Evolutionary conservation across 2,888 invertebrate species (phyloP), one percentile per base, ranked within the genome.

Genomic region (Drosophila rubida): DNA sequence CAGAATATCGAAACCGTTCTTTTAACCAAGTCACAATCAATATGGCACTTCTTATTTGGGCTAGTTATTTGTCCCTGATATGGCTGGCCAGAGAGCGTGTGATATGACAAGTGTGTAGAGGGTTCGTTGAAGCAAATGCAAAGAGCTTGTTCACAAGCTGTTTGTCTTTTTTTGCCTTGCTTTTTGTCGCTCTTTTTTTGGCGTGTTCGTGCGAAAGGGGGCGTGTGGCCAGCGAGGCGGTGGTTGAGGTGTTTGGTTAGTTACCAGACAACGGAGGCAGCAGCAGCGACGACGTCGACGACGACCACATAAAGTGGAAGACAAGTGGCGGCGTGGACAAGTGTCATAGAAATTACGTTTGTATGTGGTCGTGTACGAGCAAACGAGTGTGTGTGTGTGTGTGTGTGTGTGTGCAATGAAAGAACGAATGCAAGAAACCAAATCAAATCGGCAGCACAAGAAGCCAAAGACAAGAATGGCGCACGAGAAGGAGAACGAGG

Each of bases 311-410:
- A 85, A 82, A 82, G 82, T 88, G 82, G 82, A 87, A 82, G 88
- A 87, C 82, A 88, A 82, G 88, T 82, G 81, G 86, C 83, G 75
- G 82, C 88, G 67, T 75, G 86, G 86, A 82, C 88, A 82, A 82
- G 82, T 87, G 88, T 75, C 88, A 82, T 82, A 82, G 82, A 82
- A 87, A 85, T 73, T 70, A 73, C 78, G 58, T 69, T 54, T 65
- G 62, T 75, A 22, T 68, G 44, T 74, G 48, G 32, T 25, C 19
- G 22, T 54, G 30, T 54, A 14, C 58, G 53, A n/a, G 9, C 54
- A 7, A 44, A 11, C 50, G n/a, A 32, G 32, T 44, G 27, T 44
- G 39, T 42, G 37, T 48, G 32, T 44, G 39, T 51, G 32, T 42
- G 30, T 42, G 30, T 37, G 67, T 60, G 57, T 83, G 51, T 53